Percentiles rank a stretch among this genome's conserved stretches.
Conservation (phyloP, 2,797 vertebrate species). For the Buphagus erythrorhynchus region DNA sequence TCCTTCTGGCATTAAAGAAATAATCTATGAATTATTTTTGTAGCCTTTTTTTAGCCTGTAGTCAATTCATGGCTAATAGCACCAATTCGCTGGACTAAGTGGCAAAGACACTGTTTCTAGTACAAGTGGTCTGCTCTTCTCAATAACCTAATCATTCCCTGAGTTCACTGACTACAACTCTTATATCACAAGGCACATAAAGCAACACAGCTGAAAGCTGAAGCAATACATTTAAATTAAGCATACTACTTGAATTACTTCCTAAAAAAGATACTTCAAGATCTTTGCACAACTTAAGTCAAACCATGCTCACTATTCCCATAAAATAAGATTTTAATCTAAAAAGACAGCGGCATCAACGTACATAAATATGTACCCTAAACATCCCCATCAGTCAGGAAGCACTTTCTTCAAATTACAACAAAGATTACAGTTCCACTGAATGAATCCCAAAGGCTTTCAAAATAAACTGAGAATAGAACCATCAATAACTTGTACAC, state of each 20-base stretch:
- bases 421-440: not conserved
- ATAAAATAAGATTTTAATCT: not conserved
- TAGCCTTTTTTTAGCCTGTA: not conserved
- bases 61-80: not conserved
- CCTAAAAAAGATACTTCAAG: not conserved
- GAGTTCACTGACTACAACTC: not conserved
- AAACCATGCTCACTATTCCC: not conserved
- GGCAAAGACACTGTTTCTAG: not conserved
- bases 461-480: not conserved
- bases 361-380: not conserved
- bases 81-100: not conserved
- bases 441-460: not conserved
- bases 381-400: not conserved
- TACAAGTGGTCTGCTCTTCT: not conserved
- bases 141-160: not conserved
- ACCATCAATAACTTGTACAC: not conserved
- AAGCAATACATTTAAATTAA: not conserved
- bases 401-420: not conserved
- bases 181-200: not conserved
- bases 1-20: not conserved
- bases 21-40: not conserved
- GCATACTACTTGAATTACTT: not conserved
- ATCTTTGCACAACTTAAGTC: not conserved
- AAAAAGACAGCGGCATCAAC: not conserved
- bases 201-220: not conserved